Conservation (phyloP, 2,113 vertebrate species). For the Apodemus sylvaticus region DNA sequence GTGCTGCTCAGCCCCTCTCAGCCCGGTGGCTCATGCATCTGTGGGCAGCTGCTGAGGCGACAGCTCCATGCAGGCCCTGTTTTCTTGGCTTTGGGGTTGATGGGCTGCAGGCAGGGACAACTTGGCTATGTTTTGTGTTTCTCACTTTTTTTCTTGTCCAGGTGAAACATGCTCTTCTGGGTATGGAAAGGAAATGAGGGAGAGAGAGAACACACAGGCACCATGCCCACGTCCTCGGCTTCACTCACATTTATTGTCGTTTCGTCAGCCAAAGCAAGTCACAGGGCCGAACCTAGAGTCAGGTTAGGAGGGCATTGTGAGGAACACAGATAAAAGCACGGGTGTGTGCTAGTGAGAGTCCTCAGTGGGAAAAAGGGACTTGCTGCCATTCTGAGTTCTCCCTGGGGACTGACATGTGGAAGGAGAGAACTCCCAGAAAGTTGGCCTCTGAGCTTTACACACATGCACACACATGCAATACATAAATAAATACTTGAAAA, state of each 20-base stretch:
- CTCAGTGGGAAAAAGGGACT: neutral
- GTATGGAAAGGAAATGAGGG: neutral
- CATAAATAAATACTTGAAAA: neutral
- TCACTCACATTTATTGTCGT: neutral
- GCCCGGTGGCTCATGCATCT: neutral
- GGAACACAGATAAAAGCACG: neutral
- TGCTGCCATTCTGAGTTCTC: neutral
- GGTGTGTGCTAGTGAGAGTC: neutral
- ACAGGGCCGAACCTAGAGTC: neutral
- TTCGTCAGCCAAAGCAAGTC: neutral
- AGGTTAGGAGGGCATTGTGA: neutral
- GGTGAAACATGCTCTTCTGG: neutral
- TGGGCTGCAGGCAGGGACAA: neutral
- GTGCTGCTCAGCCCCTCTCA: neutral
- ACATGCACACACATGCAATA: neutral
- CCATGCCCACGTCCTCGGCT: neutral
- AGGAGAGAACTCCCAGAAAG: neutral
- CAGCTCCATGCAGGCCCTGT: neutral
- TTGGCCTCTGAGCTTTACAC: neutral
- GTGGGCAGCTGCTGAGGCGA: neutral
- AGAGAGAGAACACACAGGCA: neutral
- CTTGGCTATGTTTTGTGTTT: constrained; percentile 18
- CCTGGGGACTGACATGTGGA: neutral
- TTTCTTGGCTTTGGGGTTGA: neutral
- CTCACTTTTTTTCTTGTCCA: neutral